Base-by-base conservation (phyloP, 2,888 invertebrate genomes). In the Drosophila algonquin region DNA sequence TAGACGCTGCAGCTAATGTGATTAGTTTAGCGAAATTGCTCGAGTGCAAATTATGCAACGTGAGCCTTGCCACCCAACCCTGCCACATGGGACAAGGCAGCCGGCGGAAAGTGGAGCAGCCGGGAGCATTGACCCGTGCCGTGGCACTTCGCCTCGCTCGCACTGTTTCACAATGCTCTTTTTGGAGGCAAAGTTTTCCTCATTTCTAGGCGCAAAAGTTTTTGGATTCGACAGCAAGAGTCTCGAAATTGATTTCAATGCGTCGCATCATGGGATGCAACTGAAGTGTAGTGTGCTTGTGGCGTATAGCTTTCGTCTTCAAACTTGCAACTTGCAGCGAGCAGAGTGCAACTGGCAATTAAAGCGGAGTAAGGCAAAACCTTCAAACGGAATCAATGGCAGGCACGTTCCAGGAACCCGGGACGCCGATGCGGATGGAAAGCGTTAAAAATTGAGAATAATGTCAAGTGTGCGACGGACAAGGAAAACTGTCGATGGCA, bases 1-100 rank as follows among this genome's bases (percentile, higher is more conserved):
- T 65, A 55, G 61, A 40, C 69, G 57, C 52, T 63, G 57, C 67
- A 63, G 46, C 63, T 78, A 75, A 80, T 75, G 63, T 75, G 80
- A 82, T 83, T 80, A 83, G 62, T 68, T 40, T 81, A 73, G 48
- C 56, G 50, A 75, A 76, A 63, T 71, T 63, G 62, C 71, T 71
- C 67, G 59, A 56, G 55, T 58, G 74, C 58, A 73, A 74, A 55
- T 63, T 70, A 62, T 70, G 70, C 60, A 59, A 30, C 53, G 53
- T 50, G 60, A 40, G 60, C 62, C 24, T 18, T 55, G 61, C 46
- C 18, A 16, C 24, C 21, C 46, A 21, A 21, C 40, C 24, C 27
- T 18, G 32, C 46, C 35, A 46, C 61, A 30, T 47, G 51, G 40
- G 40, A 40, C 5, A 40, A 40, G 4, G 14, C 35, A 40, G 40